Conservation (phyloP, 2,113 vertebrate species). For the Catharus minimus region DNA sequence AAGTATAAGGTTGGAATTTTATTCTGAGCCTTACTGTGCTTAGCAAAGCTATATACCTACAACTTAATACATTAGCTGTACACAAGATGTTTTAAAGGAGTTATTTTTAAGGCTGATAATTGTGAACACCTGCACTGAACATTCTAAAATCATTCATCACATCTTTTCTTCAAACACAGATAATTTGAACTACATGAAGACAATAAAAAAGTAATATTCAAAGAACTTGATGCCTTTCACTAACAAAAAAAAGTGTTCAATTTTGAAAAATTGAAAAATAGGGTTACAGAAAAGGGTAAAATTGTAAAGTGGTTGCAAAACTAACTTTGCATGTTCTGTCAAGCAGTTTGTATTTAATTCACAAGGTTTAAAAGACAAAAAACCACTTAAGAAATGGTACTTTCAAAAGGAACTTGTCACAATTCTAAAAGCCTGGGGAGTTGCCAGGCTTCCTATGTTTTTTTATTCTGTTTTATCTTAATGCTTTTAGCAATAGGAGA, state of each 20-base stretch:
- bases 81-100: background rate
- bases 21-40: background rate
- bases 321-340: background rate
- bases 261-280: conserved; percentile 44
- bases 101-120: background rate
- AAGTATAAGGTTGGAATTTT: background rate
- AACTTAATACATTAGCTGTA: background rate
- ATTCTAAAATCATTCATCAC: background rate
- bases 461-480: conserved; percentile 11
- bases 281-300: background rate
- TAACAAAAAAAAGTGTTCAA: conserved; percentile 45
- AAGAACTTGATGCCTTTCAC: conserved; percentile 46
- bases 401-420: conserved; percentile 6
- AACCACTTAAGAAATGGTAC: background rate
- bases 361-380: background rate
- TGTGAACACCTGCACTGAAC: background rate
- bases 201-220: conserved; percentile 17
- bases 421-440: background rate
- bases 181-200: background rate
- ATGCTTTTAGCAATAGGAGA: conserved; percentile 4
- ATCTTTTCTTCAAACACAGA: background rate
- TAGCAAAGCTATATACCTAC: background rate
- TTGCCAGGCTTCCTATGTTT: background rate
- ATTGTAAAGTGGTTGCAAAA: conserved; percentile 8
- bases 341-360: background rate